Evolutionary conservation across 2,888 invertebrate species (phyloP).

Genomic region (Norana najaformis): DNA sequence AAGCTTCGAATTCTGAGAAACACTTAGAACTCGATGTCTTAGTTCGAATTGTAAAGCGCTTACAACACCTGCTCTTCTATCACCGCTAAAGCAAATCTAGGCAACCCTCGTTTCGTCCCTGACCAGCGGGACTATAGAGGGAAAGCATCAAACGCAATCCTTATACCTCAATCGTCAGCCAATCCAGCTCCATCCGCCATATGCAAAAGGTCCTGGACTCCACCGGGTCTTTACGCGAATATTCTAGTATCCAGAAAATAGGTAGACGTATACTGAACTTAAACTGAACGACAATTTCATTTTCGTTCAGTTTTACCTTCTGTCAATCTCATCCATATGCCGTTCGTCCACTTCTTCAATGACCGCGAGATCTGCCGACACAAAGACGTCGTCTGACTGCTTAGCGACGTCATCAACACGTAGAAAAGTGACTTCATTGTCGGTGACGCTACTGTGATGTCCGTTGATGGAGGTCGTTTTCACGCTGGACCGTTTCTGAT

Average conservation of each 20-base stretch:
- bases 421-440: neutral
- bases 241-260: neutral
- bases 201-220: neutral
- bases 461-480: constrained; percentile 10
- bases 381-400: neutral
- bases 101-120: neutral
- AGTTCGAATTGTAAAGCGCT: too few species aligned
- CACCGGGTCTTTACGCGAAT: neutral
- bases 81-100: too few species aligned
- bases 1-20: too few species aligned
- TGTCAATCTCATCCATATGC: too few species aligned
- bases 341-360: constrained; percentile 3
- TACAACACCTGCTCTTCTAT: too few species aligned
- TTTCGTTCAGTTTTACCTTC: neutral
- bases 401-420: neutral
- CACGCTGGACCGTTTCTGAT: neutral
- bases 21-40: too few species aligned
- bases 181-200: neutral
- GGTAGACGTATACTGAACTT: neutral
- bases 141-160: neutral
- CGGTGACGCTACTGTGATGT: neutral
- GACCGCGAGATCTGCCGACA: neutral
- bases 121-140: neutral
- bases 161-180: neutral
- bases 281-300: too few species aligned